Evolutionary conservation across 2,113 vertebrate species (phyloP).

Genomic region (Gymnogyps californianus): DNA sequence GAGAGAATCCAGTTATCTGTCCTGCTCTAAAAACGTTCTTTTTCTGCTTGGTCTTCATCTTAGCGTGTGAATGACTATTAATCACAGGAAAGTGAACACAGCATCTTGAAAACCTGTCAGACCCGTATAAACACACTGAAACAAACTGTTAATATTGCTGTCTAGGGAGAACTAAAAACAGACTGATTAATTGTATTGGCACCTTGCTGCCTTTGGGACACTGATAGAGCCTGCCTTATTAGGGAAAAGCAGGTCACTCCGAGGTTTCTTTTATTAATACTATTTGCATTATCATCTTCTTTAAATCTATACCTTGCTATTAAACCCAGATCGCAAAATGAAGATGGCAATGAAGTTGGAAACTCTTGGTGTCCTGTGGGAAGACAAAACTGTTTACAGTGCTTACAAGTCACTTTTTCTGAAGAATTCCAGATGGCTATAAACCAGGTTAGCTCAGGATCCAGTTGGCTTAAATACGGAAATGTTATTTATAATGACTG

Average conservation of each 20-base stretch:
- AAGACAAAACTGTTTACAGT: slow-evolving; percentile 69
- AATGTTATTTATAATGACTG: slow-evolving; percentile 60
- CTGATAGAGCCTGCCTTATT: slow-evolving; percentile 72
- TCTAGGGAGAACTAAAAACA: slow-evolving; percentile 75
- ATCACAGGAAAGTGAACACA: slow-evolving; percentile 70
- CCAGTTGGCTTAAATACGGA: slow-evolving; percentile 63
- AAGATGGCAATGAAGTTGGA: slow-evolving; percentile 60
- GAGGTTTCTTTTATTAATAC: slow-evolving; percentile 58
- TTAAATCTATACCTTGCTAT: slow-evolving; percentile 65
- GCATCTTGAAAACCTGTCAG: slow-evolving; percentile 75
- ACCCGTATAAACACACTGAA: slow-evolving; percentile 77
- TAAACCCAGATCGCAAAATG: slow-evolving; percentile 40
- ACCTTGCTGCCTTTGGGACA: slow-evolving; percentile 66
- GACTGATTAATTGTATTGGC: slow-evolving; percentile 78
- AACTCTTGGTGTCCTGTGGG: slow-evolving; percentile 59
- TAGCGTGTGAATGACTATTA: slow-evolving; percentile 59
- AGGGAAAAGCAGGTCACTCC: slow-evolving; percentile 69
- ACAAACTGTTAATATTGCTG: slow-evolving; percentile 81
- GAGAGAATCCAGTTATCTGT: slow-evolving; percentile 48
- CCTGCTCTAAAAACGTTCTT: slow-evolving; percentile 56
- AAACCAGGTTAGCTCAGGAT: slow-evolving; percentile 62
- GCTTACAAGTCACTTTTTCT: slow-evolving; percentile 63
- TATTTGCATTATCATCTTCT: slow-evolving; percentile 68
- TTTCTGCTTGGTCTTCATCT: slow-evolving; percentile 64
- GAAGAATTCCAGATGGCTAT: slow-evolving; percentile 74